A percentile compares a stretch with the other conserved stretches of the same genome.
Conservation (phyloP, 2,113 vertebrate genomes). For the Mobula birostris region DNA sequence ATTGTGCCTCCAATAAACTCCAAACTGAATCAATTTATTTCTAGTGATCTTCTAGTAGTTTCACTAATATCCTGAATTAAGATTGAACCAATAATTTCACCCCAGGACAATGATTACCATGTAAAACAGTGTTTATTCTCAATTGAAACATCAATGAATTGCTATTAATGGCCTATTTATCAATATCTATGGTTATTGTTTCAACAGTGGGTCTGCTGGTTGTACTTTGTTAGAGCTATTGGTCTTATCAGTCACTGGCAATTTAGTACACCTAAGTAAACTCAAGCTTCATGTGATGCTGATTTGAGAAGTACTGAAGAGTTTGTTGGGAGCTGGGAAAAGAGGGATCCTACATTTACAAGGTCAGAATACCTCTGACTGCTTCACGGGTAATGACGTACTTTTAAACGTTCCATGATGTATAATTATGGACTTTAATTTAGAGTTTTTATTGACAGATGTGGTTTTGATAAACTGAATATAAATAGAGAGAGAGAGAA, state of each 20-base stretch:
- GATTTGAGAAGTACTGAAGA: neutral
- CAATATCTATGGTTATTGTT: neutral
- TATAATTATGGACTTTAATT: no score
- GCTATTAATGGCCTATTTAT: neutral
- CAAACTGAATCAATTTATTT: neutral
- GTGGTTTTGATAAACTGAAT: no score
- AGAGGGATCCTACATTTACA: neutral
- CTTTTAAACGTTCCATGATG: neutral
- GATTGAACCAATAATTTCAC: neutral
- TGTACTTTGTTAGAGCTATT: neutral
- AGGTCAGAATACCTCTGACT: neutral
- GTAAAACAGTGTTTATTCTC: neutral
- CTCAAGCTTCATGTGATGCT: neutral
- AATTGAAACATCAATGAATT: neutral
- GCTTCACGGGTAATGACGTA: neutral
- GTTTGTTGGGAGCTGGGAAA: neutral
- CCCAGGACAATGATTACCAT: no score
- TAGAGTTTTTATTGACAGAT: no score
- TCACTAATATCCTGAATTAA: neutral
- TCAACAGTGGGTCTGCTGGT: neutral
- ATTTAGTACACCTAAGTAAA: neutral
- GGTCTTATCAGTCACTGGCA: neutral
- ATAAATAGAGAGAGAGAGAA: no score
- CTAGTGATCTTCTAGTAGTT: neutral
- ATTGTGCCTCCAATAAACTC: neutral